Evolutionary conservation across 1,140 invertebrate genomes (phyloP).

Genomic region (Thaumetopoea pityocampa): DNA sequence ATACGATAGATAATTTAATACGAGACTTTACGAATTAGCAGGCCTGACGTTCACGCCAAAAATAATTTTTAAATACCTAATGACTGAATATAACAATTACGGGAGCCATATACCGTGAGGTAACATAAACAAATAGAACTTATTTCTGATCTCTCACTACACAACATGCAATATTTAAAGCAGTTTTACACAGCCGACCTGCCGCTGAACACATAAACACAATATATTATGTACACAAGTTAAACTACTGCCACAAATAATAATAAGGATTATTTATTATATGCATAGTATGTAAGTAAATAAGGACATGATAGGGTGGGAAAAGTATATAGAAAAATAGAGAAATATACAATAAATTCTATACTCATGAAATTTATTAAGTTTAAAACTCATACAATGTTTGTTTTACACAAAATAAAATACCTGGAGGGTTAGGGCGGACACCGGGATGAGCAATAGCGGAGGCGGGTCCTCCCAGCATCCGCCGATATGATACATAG

Average conservation of each 20-base stretch:
- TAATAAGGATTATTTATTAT: conserved; percentile 51
- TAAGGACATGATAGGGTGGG: conserved; percentile 52
- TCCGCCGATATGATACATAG: conserved; percentile 49
- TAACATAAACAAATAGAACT: conserved; percentile 69
- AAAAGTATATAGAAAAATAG: conserved; percentile 67
- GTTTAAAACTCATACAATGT: conserved; percentile 75
- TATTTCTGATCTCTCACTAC: conserved; percentile 55
- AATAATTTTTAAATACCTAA: conserved; percentile 44
- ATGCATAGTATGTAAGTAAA: conserved; percentile 63
- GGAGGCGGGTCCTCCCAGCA: conserved; percentile 36
- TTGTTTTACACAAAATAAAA: conserved; percentile 76
- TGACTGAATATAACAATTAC: conserved; percentile 45
- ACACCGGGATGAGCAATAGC: conserved; percentile 34
- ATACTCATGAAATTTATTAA: conserved; percentile 76
- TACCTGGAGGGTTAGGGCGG: conserved; percentile 58
- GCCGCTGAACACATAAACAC: conserved; percentile 46
- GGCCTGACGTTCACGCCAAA: conserved; percentile 39
- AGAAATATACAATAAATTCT: conserved; percentile 73
- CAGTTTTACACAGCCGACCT: conserved; percentile 52
- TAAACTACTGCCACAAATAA: conserved; percentile 72
- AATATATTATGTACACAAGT: conserved; percentile 58
- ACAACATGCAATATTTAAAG: conserved; percentile 71
- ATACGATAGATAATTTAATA: conserved; percentile 26
- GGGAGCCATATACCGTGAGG: conserved; percentile 43
- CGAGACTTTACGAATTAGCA: conserved; percentile 38